A percentile compares a stretch with the other conserved stretches of the same genome.
phyloP scores from a whole-genome alignment of 2,888 invertebrate genomes.

The Torymus aiolomorphi region DNA sequence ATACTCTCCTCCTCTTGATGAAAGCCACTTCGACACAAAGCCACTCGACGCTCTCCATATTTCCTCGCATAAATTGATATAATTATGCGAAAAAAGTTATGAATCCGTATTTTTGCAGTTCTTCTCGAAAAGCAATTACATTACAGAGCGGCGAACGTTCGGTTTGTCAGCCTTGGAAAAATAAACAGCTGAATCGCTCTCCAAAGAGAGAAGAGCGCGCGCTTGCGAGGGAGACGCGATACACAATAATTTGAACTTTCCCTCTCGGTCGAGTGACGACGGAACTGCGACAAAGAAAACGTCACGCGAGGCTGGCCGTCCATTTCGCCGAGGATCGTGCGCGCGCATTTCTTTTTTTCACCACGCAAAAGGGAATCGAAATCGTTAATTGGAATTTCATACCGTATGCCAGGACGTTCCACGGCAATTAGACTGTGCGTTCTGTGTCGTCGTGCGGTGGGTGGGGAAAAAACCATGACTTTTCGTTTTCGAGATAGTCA shows the following conservation, averaged over 20 bases:
- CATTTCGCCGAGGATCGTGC: not conserved
- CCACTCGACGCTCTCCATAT: not conserved
- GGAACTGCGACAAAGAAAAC: conserved; percentile 42
- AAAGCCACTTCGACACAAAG: not conserved
- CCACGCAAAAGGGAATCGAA: conserved; percentile 19
- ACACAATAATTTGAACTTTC: conserved; percentile 41
- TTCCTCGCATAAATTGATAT: conserved; percentile 10
- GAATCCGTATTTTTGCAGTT: no score
- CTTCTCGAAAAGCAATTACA: no score
- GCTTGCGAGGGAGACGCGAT: not conserved
- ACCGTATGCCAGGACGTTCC: not conserved
- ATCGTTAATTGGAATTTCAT: conserved; percentile 51
- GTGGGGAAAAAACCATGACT: conserved; percentile 11
- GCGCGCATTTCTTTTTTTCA: conserved; percentile 18
- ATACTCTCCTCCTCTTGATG: no score
- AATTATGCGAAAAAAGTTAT: conserved; percentile 4
- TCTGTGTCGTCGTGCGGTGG: no score
- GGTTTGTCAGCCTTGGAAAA: not conserved
- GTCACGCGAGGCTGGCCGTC: conserved; percentile 42
- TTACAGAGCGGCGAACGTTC: not conserved
- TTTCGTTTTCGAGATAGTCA: conserved; percentile 10
- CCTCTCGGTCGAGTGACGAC: conserved; percentile 43
- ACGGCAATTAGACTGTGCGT: not conserved
- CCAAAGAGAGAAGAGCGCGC: not conserved
- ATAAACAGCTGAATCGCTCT: not conserved